Conservation (phyloP, 2,888 invertebrate genomes). For the Anodontia alba region DNA sequence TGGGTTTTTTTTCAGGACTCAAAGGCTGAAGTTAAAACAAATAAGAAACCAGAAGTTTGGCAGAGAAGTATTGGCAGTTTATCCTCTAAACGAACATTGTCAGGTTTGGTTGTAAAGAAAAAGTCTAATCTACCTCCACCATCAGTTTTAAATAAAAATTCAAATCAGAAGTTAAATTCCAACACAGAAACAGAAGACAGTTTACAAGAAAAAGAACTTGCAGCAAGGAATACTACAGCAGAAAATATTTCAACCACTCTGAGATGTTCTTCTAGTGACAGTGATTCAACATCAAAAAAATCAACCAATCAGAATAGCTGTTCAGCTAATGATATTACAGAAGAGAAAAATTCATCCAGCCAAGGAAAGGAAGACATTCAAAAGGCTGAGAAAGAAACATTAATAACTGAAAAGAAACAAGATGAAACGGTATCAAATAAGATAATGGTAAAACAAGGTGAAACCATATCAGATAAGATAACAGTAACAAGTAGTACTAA, state of each 20-base stretch:
- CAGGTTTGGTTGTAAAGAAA: constrained; percentile 74
- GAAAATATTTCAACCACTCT: neutral
- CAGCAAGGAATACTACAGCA: neutral
- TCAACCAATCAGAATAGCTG: neutral
- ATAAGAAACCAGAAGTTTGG: constrained; percentile 68
- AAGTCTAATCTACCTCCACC: constrained; percentile 19
- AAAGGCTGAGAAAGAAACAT: neutral
- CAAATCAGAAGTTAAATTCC: neutral
- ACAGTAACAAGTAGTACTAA: too few relatives aligned
- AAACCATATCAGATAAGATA: neutral
- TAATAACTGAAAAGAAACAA: neutral
- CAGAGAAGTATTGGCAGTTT: constrained; percentile 75
- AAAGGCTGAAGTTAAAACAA: constrained; percentile 10
- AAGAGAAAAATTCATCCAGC: neutral
- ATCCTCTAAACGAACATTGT: constrained; percentile 65
- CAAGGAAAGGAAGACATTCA: neutral
- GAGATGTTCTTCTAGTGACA: neutral
- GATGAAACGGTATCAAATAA: neutral
- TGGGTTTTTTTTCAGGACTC: constrained; percentile 14
- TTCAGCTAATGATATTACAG: too few relatives aligned
- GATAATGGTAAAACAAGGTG: neutral
- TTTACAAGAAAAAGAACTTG: neutral
- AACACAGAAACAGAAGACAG: neutral
- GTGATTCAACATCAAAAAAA: neutral
- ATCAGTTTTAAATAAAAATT: neutral